A percentile compares a stretch with the other conserved stretches of the same genome.
These are phyloP conservation scores for Sinocyclocheilus grahami DNA, from an alignment of 2,113 vertebrate genomes.

Conservation along the genomic window DNA sequence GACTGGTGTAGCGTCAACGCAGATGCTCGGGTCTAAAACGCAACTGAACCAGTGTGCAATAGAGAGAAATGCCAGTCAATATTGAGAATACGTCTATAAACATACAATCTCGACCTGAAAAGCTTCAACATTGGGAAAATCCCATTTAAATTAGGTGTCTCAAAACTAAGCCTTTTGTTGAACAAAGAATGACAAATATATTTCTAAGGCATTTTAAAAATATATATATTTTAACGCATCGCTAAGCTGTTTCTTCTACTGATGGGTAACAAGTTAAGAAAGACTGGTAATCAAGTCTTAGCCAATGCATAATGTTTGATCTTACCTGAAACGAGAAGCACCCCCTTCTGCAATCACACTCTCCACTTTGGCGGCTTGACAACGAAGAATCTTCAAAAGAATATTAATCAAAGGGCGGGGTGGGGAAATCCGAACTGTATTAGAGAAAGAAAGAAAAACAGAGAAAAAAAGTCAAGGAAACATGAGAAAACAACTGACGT, in stretches of 20 bases:
- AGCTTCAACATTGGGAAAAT: neutral
- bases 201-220: no score
- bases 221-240: no score
- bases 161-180: neutral
- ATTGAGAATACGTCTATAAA: neutral
- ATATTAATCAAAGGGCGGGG: conserved; percentile 94
- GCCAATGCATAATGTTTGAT: neutral
- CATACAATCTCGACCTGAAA: neutral
- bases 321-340: conserved; percentile 99
- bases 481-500: neutral
- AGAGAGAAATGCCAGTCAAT: conserved; percentile 48
- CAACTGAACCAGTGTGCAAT: conserved; percentile 47
- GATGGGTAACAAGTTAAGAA: neutral
- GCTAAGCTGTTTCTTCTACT: neutral
- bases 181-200: neutral
- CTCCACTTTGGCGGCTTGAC: conserved; percentile 99
- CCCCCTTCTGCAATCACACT: conserved; percentile 99
- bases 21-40: conserved; percentile 45
- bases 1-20: conserved; percentile 35
- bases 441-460: conserved; percentile 66
- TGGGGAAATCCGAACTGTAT: conserved; percentile 87
- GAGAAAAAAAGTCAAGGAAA: conserved; percentile 22
- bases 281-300: neutral
- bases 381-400: conserved; percentile 95
- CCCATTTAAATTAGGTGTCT: neutral